These are phyloP conservation scores for Orthosia incerta DNA, from an alignment of 2,888 invertebrate species.

Conservation along the genomic window DNA sequence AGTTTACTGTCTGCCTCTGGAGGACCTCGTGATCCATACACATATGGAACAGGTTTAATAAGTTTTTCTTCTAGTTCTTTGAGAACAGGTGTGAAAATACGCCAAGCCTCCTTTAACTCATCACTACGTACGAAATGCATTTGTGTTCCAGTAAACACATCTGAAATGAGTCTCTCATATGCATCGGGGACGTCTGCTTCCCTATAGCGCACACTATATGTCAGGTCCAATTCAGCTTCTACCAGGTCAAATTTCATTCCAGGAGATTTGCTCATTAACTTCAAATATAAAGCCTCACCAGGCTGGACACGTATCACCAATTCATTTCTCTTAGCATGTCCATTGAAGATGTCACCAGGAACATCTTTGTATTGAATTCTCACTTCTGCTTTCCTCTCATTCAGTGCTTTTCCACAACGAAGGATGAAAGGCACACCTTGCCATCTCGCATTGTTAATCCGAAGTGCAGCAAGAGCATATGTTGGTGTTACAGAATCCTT, in stretches of 20 bases:
- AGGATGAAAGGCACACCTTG: constrained; percentile 99
- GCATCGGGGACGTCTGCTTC: constrained; percentile 97
- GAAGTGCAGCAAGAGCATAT: constrained; percentile 96
- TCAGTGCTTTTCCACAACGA: constrained; percentile 99
- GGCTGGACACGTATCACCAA: constrained; percentile 99
- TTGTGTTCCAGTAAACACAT: constrained; percentile 99
- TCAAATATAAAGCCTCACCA: constrained; percentile 99
- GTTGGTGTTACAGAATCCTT: constrained; percentile 97
- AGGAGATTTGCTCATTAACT: constrained; percentile 99
- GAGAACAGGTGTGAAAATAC: constrained; percentile 98
- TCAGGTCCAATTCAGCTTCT: constrained; percentile 99
- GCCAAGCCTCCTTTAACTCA: constrained; percentile 99
- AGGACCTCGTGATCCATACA: constrained; percentile 97
- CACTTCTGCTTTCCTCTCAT: constrained; percentile 99
- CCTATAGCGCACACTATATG: constrained; percentile 97
- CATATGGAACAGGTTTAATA: constrained; percentile 95
- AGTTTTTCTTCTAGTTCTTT: constrained; percentile 95
- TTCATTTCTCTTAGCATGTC: constrained; percentile 97
- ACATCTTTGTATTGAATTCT: constrained; percentile 99
- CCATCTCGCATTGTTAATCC: constrained; percentile 99
- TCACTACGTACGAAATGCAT: constrained; percentile 99
- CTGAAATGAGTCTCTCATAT: constrained; percentile 98
- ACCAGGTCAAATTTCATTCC: constrained; percentile 99
- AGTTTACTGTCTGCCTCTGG: constrained; percentile 96
- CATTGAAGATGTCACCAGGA: constrained; percentile 99